Percentiles rank a stretch among this genome's conserved stretches.
Conservation (phyloP, 1,140 invertebrate species). For the Platorchestia sp. region DNA sequence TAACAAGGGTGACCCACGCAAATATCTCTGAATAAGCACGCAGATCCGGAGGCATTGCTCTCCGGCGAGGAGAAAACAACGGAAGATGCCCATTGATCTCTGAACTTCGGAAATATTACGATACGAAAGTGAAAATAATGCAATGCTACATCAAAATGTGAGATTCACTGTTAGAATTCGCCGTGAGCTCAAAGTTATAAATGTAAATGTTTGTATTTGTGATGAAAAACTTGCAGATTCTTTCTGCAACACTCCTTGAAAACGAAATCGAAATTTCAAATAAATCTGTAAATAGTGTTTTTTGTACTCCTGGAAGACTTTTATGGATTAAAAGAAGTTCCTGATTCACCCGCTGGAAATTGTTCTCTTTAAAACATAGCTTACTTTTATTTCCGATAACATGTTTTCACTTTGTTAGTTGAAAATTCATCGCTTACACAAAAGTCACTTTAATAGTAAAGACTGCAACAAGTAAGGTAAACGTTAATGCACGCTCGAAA, state of each 20-base stretch:
- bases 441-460: background rate
- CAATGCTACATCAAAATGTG: too few species aligned
- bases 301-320: background rate
- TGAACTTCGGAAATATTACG: background rate
- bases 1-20: background rate
- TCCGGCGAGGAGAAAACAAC: background rate
- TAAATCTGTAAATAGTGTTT: background rate
- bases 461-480: background rate
- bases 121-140: too few species aligned
- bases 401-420: background rate
- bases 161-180: background rate
- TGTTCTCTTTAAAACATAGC: background rate
- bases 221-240: background rate
- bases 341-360: background rate
- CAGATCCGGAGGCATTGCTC: background rate
- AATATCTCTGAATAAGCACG: background rate
- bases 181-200: background rate
- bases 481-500: background rate
- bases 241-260: background rate
- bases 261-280: background rate
- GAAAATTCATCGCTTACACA: background rate
- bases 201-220: background rate
- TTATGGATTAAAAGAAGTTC: background rate
- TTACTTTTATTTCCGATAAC: background rate
- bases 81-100: background rate